Percentiles rank a stretch among this genome's conserved stretches.
These are phyloP conservation scores for Polyploca ridens DNA, from an alignment of 2,888 invertebrate genomes.

Conservation along the genomic window DNA sequence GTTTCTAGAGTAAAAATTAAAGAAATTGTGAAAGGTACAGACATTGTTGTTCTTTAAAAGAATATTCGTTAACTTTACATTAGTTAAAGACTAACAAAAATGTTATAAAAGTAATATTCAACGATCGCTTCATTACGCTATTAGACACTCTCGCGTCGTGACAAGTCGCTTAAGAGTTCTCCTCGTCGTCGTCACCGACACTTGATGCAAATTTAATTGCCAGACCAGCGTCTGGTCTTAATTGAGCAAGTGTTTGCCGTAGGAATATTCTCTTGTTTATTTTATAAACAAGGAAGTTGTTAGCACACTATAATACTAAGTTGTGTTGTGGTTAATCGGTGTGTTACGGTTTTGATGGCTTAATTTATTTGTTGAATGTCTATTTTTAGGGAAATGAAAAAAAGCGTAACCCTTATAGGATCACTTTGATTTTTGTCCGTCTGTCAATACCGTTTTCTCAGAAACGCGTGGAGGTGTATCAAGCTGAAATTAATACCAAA, in stretches of 20 bases:
- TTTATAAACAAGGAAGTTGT: slow-evolving; percentile 12
- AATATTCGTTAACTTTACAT: not conserved
- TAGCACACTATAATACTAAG: not conserved
- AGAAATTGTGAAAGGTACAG: too few species aligned
- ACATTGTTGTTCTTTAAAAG: too few species aligned
- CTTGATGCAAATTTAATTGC: slow-evolving; percentile 57
- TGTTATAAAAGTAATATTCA: not conserved
- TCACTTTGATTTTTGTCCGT: too few species aligned
- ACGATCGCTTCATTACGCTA: not conserved
- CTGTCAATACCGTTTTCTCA: too few species aligned
- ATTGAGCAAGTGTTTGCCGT: slow-evolving; percentile 36
- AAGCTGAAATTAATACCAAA: too few species aligned
- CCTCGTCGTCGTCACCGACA: slow-evolving; percentile 24
- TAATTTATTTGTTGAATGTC: too few species aligned
- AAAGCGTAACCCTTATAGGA: too few species aligned
- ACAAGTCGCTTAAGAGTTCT: slow-evolving; percentile 14
- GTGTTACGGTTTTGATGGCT: not conserved
- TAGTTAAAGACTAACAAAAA: not conserved
- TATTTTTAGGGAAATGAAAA: too few species aligned
- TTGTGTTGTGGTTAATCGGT: not conserved
- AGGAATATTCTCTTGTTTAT: slow-evolving; percentile 27
- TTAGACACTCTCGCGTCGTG: slow-evolving; percentile 6
- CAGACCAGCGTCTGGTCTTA: slow-evolving; percentile 30
- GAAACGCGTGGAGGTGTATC: too few species aligned
- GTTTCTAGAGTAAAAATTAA: too few species aligned